Base-by-base conservation (phyloP, 2,113 vertebrate species). In the Esox niger region DNA sequence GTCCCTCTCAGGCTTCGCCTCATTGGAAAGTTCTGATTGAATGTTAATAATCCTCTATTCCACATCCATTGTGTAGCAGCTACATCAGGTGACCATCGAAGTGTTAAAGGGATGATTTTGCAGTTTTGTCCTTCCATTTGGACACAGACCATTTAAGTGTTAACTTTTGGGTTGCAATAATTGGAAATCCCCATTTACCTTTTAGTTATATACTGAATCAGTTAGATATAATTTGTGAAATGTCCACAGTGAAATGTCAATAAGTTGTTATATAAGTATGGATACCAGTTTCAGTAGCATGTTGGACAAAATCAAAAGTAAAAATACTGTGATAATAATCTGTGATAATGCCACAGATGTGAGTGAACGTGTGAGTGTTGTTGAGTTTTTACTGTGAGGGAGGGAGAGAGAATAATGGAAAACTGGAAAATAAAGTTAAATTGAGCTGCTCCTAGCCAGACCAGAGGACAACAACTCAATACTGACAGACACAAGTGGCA, bases 21-120 rank as follows among this genome's bases (percentile, higher is more conserved):
- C 88, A 90, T 87, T 89, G 87, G 83, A 88, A 89, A 89, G 87
- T 90, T 89, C 82, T 88, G 86, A 91, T 85, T 90, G 87, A 89
- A 88, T 89, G 84, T 89, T 91, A 90, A 90, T 91, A 90, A 91
- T 89, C 86, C 88, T 83, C 85, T 83, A 86, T 88, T 87, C 76
- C 84, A 88, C 85, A 89, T 83, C 84, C 84, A 84, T 82, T 88
- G 86, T 88, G 81, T 75, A 78, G 74, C 74, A 76, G 78, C 84
- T 80, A 85, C 89, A 89, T 90, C 88, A 89, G 84, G 75, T 75
- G 82, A 69, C 62, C 82, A 83, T 84, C 85, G 87, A 87, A 88
- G 86, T 90, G 88, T 85, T 90, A 70, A 90, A 82, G 84, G 88
- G 86, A 87, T 88, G 88, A 87, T 90, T 90, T 89, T 85, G 86